A percentile compares a stretch with the other conserved stretches of the same genome.
phyloP scores from a whole-genome alignment of 1,140 invertebrate species.

The Lordiphosa mommai region DNA sequence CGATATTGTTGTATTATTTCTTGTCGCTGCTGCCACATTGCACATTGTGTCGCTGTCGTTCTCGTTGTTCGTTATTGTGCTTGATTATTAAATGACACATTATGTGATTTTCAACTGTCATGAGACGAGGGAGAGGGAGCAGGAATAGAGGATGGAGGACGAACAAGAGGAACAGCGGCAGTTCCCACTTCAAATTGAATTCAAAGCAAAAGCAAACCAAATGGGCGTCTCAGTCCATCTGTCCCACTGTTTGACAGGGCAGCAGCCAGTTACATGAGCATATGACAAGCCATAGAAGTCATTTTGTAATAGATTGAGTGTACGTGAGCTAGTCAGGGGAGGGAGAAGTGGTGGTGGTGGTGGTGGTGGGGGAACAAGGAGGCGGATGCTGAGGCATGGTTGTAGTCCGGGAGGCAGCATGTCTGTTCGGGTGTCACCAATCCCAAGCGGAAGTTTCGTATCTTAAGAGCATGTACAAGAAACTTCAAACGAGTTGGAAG shows the following conservation, averaged over 20 bases:
- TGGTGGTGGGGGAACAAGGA: not conserved
- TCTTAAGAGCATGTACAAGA: too few species aligned
- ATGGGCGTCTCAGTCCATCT: slow-evolving; percentile 39
- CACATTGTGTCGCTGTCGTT: slow-evolving; percentile 46
- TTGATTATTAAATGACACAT: slow-evolving; percentile 78
- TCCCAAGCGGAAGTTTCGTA: not conserved
- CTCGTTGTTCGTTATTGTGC: slow-evolving; percentile 56
- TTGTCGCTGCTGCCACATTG: slow-evolving; percentile 3
- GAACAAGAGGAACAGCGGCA: slow-evolving; percentile 1
- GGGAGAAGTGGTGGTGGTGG: not conserved
- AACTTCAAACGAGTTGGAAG: too few species aligned
- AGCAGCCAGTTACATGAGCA: slow-evolving; percentile 67
- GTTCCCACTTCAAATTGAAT: slow-evolving; percentile 57
- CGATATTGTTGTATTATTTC: slow-evolving; percentile 60
- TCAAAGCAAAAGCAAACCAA: slow-evolving; percentile 43
- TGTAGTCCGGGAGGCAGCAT: not conserved
- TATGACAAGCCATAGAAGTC: slow-evolving; percentile 59
- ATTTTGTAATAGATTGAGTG: slow-evolving; percentile 66
- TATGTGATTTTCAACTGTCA: slow-evolving; percentile 67
- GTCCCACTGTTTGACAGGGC: slow-evolving; percentile 5
- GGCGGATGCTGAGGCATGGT: not conserved
- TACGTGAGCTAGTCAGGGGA: slow-evolving; percentile 51
- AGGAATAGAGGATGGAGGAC: not conserved
- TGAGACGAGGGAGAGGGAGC: not conserved
- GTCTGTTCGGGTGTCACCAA: not conserved